phyloP scores from a whole-genome alignment of 2,888 invertebrate genomes.

The Seira musarum region DNA sequence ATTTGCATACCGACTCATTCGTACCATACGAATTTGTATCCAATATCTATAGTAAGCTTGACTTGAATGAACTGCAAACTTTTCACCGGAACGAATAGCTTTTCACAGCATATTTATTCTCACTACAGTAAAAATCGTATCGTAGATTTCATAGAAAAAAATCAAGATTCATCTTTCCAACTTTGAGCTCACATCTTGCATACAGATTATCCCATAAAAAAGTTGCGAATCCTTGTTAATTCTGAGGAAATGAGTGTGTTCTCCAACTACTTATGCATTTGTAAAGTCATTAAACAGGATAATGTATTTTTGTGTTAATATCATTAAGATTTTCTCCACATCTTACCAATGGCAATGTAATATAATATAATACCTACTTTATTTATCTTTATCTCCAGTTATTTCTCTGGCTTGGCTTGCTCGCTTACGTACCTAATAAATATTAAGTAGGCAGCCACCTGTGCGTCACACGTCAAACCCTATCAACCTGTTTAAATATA shows the following conservation, averaged over 20 bases:
- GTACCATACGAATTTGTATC: too few relatives aligned
- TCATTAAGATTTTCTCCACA: constrained; percentile 23
- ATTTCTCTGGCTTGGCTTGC: not conserved
- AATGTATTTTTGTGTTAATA: constrained; percentile 23
- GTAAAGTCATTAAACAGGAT: not conserved
- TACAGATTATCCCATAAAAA: constrained; percentile 18
- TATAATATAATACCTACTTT: too few relatives aligned
- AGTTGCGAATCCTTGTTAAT: not conserved
- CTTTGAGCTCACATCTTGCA: constrained; percentile 19
- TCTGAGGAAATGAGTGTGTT: not conserved
- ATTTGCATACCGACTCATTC: too few relatives aligned
- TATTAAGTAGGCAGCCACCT: not conserved
- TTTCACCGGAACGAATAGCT: constrained; percentile 51
- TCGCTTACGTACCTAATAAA: not conserved
- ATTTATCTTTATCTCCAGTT: too few relatives aligned
- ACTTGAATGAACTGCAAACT: too few relatives aligned
- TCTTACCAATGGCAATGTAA: not conserved
- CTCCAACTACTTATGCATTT: not conserved
- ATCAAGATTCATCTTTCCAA: constrained; percentile 16
- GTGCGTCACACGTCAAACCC: not conserved
- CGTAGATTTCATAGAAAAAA: too few relatives aligned
- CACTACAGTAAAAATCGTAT: too few relatives aligned
- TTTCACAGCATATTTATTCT: constrained; percentile 42
- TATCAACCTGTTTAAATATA: not conserved
- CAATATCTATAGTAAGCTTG: too few relatives aligned